Evolutionary conservation across 2,888 invertebrate genomes (phyloP), one percentile per base, ranked within the genome.

Genomic region (Gasteruption jaculator): DNA sequence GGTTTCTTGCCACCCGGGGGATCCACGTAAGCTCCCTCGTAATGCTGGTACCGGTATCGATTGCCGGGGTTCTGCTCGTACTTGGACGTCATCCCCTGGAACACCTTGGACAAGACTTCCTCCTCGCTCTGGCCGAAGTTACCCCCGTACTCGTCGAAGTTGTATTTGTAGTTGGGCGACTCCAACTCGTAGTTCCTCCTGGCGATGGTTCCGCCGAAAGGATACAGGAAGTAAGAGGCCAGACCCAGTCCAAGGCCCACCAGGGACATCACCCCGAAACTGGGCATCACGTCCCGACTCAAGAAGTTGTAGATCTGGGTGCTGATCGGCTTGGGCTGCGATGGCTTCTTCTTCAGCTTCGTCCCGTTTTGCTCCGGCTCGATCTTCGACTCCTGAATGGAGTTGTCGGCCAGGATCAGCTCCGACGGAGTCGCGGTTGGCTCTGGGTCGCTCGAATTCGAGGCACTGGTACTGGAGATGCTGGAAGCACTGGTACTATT

Each of bases 201-300:
- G 0, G 72, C 59, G 0, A 82, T 76, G 1, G 82, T 78, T 5
- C 80, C 78, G 1, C 82, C 75, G 49, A 86, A 85, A 4, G 87
- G 86, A 71, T 86, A 86, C 14, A 86, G 71, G 64, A 86, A 83
- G 54, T 86, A 85, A 38, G 85, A 83, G 21, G 87, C 87, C 22
- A 87, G 65, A 2, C 87, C 87, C 2, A 86, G 79, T 45, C 86
- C 82, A 27, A 87, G 67, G 2, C 87, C 86, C 8, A 86, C 79
- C 14, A 87, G 71, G 0, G 71, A 71, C 54, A 87, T 86, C 0
- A 86, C 83, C 1, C 87, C 86, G 14, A 87, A 84, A 20, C 85
- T 84, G 1, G 87, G 86, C 83, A 87, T 86, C 0, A 87, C 83
- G 73, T 87, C 86, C 53, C 86, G 75, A 3, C 86, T 85, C 26